These are phyloP conservation scores for Brachyptera putata DNA, from an alignment of 2,888 invertebrate genomes.

Conservation along the genomic window DNA sequence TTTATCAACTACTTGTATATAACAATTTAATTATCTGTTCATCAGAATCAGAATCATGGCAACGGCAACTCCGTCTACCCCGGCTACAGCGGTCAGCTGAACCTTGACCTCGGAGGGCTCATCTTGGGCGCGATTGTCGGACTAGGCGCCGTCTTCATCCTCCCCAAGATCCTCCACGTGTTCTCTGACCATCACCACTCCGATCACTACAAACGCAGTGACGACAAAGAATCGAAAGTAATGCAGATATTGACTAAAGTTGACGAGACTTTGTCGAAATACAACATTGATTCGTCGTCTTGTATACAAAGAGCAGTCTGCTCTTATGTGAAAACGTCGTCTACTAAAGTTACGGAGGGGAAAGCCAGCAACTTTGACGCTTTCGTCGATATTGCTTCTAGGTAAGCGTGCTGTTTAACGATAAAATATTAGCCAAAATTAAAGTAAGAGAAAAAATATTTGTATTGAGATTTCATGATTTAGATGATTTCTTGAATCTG, in stretches of 20 bases:
- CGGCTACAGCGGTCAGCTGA: slow-evolving; percentile 51
- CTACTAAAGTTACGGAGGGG: slow-evolving; percentile 58
- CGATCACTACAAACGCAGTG: slow-evolving; percentile 3
- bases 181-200: slow-evolving; percentile 55
- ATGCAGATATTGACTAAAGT: slow-evolving; percentile 61
- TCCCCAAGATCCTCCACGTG: slow-evolving; percentile 72
- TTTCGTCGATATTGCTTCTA: slow-evolving; percentile 57
- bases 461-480: too few relatives aligned
- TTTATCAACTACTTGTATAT: too few relatives aligned
- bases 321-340: slow-evolving; percentile 45
- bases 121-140: slow-evolving; percentile 76
- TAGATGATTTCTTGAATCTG: too few relatives aligned
- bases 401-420: too few relatives aligned
- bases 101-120: slow-evolving; percentile 77
- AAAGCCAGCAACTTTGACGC: slow-evolving; percentile 61
- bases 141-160: slow-evolving; percentile 71
- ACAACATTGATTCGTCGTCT: slow-evolving; percentile 66
- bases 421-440: too few relatives aligned
- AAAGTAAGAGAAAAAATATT: too few relatives aligned
- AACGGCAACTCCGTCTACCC: slow-evolving; percentile 17
- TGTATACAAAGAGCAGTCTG: slow-evolving; percentile 69
- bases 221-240: slow-evolving; percentile 39
- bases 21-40: too few relatives aligned
- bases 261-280: slow-evolving; percentile 61
- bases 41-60: background rate